Percentiles rank a stretch among this genome's conserved stretches.
Conservation (phyloP, 2,113 vertebrate genomes). For the Dascyllus trimaculatus region DNA sequence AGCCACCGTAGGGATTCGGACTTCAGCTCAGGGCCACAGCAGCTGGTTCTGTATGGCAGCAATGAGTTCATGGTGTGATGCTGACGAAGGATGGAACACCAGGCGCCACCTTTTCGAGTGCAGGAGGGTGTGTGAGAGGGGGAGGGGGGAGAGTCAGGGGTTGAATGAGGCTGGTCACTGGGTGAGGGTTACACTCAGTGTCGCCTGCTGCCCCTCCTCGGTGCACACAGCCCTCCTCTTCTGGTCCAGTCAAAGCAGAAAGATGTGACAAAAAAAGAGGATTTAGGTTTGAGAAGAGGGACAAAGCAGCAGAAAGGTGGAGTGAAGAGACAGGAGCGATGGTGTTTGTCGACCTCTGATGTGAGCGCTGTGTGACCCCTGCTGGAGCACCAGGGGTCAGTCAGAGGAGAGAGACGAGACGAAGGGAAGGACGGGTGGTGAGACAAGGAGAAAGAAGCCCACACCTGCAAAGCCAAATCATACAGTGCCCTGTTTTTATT, state of each 20-base stretch:
- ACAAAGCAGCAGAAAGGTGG: conserved; percentile 21
- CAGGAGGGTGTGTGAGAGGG: conserved; percentile 14
- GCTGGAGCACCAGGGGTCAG: conserved; percentile 48
- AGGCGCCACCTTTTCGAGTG: neutral
- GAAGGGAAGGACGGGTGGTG: neutral
- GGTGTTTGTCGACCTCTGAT: neutral
- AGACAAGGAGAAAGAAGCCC: conserved; percentile 3
- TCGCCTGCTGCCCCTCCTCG: conserved; percentile 35
- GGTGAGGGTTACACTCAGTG: conserved; percentile 12
- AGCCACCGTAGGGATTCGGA: conserved; percentile 86
- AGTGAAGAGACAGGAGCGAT: conserved; percentile 12
- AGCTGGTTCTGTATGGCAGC: conserved; percentile 91
- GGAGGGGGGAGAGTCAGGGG: conserved; percentile 28
- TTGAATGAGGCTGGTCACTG: conserved; percentile 45
- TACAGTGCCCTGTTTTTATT: conserved; percentile 46
- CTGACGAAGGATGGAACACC: neutral
- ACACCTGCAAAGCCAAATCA: conserved; percentile 70
- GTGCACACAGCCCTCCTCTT: conserved; percentile 29
- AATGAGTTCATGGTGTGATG: conserved; percentile 97
- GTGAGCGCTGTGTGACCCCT: conserved; percentile 39
- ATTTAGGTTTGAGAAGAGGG: conserved; percentile 5
- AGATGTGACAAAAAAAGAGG: neutral
- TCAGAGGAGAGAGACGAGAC: conserved; percentile 10
- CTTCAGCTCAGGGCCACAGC: conserved; percentile 82
- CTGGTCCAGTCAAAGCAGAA: conserved; percentile 24